These are phyloP conservation scores for Halcyon chelicuti DNA, from an alignment of 2,797 vertebrate species.

Conservation along the genomic window DNA sequence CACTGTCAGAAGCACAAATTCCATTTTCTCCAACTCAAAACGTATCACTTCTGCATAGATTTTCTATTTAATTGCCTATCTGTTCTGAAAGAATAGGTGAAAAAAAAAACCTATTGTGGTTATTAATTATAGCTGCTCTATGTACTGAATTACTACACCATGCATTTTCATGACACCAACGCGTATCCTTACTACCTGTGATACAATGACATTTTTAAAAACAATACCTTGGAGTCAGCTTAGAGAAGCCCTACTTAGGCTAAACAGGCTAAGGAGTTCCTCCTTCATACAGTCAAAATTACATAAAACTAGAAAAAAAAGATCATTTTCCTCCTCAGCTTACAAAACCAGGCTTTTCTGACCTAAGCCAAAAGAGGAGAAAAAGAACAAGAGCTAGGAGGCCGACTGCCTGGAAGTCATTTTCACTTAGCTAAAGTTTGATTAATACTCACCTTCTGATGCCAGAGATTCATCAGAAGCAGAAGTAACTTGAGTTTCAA, in stretches of 20 bases:
- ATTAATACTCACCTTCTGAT: not conserved
- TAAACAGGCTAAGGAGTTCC: not conserved
- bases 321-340: not conserved
- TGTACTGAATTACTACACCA: not conserved
- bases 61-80: not conserved
- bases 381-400: not conserved
- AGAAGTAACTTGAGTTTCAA: not conserved
- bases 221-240: not conserved
- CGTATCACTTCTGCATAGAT: not conserved
- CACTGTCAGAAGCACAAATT: not conserved
- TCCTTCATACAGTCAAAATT: not conserved
- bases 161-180: not conserved
- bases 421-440: not conserved
- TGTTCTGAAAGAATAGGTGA: not conserved
- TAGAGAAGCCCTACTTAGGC: not conserved
- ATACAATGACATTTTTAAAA: not conserved
- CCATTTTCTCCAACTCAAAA: not conserved
- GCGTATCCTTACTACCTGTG: not conserved
- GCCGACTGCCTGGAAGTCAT: not conserved
- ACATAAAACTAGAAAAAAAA: not conserved
- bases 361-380: not conserved
- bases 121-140: not conserved
- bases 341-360: not conserved
- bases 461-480: not conserved
- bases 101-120: fast-evolving